Evolutionary conservation across 1,140 invertebrate species (phyloP).

Genomic region (Drosophila seguyi): DNA sequence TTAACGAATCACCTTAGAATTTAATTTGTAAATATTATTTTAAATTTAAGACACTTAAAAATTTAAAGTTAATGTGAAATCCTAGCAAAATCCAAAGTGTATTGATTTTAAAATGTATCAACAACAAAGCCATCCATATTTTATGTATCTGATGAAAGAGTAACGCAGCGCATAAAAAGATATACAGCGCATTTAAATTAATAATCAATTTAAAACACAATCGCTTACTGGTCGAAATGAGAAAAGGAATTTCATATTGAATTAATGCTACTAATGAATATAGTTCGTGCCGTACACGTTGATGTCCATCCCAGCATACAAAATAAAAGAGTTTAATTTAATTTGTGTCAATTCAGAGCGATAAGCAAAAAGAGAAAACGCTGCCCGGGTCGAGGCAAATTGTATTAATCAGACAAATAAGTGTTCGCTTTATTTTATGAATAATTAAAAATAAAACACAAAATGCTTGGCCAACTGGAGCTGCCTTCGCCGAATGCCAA

Average conservation of each 20-base stretch:
- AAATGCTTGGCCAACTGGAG: slow-evolving; percentile 8
- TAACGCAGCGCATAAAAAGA: neutral
- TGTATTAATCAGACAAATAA: slow-evolving; percentile 58
- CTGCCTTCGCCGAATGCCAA: slow-evolving; percentile 13
- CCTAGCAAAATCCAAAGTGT: no score
- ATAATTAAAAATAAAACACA: slow-evolving; percentile 41
- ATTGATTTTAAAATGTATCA: no score
- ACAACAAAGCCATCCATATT: neutral
- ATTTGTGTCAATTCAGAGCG: slow-evolving; percentile 60
- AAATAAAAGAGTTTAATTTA: slow-evolving; percentile 64
- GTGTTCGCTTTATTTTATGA: slow-evolving; percentile 37
- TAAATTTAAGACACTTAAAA: no score
- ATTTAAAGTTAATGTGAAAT: neutral
- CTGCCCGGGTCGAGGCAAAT: slow-evolving; percentile 49
- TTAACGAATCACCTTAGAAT: no score
- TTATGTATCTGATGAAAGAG: slow-evolving; percentile 6
- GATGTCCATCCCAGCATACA: slow-evolving; percentile 3
- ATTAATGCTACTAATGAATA: slow-evolving; percentile 76
- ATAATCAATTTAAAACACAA: slow-evolving; percentile 74
- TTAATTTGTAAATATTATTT: no score
- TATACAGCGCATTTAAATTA: slow-evolving; percentile 70
- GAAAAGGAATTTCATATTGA: slow-evolving; percentile 56
- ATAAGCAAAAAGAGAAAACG: slow-evolving; percentile 14
- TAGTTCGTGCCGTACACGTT: slow-evolving; percentile 22
- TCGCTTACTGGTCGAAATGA: slow-evolving; percentile 41